These are phyloP conservation scores for Steinernema hermaphroditum DNA, from an alignment of 2,888 invertebrate species.

Conservation along the genomic window DNA sequence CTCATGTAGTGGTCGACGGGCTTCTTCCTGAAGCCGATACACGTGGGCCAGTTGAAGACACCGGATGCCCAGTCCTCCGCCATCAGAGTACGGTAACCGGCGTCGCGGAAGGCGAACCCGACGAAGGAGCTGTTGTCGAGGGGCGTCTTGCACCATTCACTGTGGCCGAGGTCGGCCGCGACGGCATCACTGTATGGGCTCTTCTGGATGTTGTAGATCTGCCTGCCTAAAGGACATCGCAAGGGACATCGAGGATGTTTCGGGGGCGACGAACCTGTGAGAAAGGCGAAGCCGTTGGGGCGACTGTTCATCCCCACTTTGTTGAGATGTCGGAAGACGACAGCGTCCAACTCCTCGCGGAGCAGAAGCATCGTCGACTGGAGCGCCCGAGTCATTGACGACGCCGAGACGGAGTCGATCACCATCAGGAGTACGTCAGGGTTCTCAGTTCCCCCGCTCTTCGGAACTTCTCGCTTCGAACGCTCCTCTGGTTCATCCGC, in stretches of 20 bases:
- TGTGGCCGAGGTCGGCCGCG: background rate
- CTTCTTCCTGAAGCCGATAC: slow-evolving; percentile 47
- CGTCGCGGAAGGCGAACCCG: slow-evolving; percentile 30
- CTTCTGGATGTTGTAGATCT: slow-evolving; percentile 25
- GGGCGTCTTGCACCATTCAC: slow-evolving; percentile 29
- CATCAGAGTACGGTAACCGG: slow-evolving; percentile 43
- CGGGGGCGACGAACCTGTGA: slow-evolving; percentile 36
- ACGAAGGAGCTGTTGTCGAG: slow-evolving; percentile 32
- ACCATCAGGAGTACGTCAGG: slow-evolving; percentile 35
- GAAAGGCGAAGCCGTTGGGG: slow-evolving; percentile 52
- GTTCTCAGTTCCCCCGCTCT: background rate
- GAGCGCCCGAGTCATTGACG: slow-evolving; percentile 37
- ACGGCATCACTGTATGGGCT: slow-evolving; percentile 12
- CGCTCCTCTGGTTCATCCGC: too few species aligned
- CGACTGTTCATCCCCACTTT: slow-evolving; percentile 54
- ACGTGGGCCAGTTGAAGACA: slow-evolving; percentile 53
- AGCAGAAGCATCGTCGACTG: slow-evolving; percentile 32
- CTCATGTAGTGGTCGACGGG: slow-evolving; percentile 53
- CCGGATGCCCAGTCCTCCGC: slow-evolving; percentile 56
- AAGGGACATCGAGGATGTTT: too few species aligned
- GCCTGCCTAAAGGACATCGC: background rate
- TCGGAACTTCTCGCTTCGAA: background rate
- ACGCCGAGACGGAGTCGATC: slow-evolving; percentile 36
- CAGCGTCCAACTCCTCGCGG: slow-evolving; percentile 39
- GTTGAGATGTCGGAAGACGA: slow-evolving; percentile 52